These are phyloP conservation scores for Ornithoptera priamus DNA, from an alignment of 2,888 invertebrate genomes.

Conservation along the genomic window DNA sequence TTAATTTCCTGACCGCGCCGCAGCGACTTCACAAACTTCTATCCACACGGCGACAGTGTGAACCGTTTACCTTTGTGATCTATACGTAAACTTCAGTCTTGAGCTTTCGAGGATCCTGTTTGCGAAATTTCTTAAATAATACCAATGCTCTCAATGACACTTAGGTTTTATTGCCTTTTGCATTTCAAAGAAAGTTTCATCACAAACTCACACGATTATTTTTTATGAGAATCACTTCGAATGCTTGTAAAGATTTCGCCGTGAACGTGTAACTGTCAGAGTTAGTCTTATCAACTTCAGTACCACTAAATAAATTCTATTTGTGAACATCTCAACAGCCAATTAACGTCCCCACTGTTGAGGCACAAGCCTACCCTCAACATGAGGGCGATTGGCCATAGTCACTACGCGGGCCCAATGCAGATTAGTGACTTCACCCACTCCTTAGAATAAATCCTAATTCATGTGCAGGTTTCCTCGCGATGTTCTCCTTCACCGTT, in stretches of 20 bases:
- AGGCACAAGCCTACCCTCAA: no score
- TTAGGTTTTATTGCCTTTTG: not conserved
- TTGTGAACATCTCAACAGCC: no score
- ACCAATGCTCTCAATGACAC: conserved; percentile 1
- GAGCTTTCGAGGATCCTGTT: not conserved
- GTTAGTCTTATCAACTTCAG: no score
- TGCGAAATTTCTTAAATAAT: not conserved
- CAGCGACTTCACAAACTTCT: not conserved
- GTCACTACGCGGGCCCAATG: no score
- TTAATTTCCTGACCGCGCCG: not conserved
- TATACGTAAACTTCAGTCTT: not conserved
- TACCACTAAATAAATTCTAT: no score
- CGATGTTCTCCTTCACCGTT: no score
- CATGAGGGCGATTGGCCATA: no score
- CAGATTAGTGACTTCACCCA: no score
- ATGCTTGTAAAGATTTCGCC: not conserved
- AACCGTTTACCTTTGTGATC: not conserved
- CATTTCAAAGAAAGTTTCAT: not conserved
- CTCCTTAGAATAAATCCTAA: no score
- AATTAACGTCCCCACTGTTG: no score
- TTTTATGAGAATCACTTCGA: not conserved
- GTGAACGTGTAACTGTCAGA: no score
- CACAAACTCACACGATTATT: not conserved
- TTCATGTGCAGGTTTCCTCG: no score
- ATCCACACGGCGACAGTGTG: not conserved